Evolutionary conservation across 2,113 vertebrate species (phyloP).

Genomic region (Planiliza haematocheilus): DNA sequence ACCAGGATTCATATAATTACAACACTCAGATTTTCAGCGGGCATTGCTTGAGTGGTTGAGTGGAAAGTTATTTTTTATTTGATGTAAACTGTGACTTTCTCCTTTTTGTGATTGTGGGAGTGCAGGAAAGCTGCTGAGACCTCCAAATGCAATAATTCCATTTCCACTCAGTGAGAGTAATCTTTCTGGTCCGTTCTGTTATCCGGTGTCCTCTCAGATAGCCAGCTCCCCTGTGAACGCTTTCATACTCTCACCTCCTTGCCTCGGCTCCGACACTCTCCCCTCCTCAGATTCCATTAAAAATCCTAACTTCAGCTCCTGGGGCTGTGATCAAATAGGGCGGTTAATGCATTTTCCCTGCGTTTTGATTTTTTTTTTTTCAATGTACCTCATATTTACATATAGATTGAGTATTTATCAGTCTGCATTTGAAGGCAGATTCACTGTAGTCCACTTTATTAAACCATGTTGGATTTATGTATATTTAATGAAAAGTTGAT

Average conservation of each 20-base stretch:
- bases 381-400: conserved; percentile 84
- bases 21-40: conserved; percentile 1
- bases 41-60: background rate
- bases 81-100: conserved; percentile 53
- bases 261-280: conserved; percentile 65
- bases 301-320: conserved; percentile 81
- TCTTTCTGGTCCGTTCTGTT: conserved; percentile 74
- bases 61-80: conserved; percentile 54
- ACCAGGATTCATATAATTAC: background rate
- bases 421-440: conserved; percentile 77
- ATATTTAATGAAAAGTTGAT: conserved; percentile 83
- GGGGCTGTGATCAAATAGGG: conserved; percentile 80
- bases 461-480: conserved; percentile 82
- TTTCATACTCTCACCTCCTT: conserved; percentile 67
- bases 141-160: conserved; percentile 75
- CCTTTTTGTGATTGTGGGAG: conserved; percentile 48
- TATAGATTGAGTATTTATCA: conserved; percentile 89
- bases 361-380: conserved; percentile 64
- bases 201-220: conserved; percentile 74
- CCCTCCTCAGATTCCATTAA: conserved; percentile 82
- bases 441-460: conserved; percentile 81
- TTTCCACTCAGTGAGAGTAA: conserved; percentile 71
- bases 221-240: conserved; percentile 68
- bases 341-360: conserved; percentile 80
- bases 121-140: conserved; percentile 75